Evolutionary conservation across 2,113 vertebrate species (phyloP), one percentile per base, ranked within the genome.

Genomic region (Chloropsis cyanopogon): DNA sequence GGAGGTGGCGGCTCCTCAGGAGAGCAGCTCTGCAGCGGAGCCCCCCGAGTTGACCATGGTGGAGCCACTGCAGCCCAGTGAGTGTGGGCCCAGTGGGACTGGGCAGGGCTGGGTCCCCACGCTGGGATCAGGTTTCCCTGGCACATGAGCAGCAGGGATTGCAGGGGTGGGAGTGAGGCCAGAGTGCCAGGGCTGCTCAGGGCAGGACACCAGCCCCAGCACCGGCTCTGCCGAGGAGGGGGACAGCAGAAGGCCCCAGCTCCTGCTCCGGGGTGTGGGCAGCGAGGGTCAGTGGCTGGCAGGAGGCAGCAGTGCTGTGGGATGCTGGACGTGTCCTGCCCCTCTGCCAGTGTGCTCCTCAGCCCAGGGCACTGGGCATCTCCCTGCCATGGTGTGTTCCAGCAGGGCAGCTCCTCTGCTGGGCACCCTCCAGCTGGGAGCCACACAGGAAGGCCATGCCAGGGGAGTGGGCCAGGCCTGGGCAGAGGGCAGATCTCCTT

Each of bases 141-240:
- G 54, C 26, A 37, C 26, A 60, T 0, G 5, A 21, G n/a, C 56
- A 61, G 57, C 4, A 1, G 73, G 46, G 57, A 33, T 50, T 4
- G 3, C 22, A 33, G 22, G 29, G 57, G 3, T 26, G 57, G 22
- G 16, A 77, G 35, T 6, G 22, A 33, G 20, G 22, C 28, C 2
- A 1, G 15, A 5, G 6, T 24, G 26, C 16, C 4, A 0, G n/a
- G 10, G 10, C 46, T 50, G 22, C 44, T 61, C 10, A 24, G n/a
- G 44, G n/a, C 22, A 19, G 54, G 54, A 37, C 33, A 37, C 11
- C 33, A 47, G n/a, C 33, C 53, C 41, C 1, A 4, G 19, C 14
- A 59, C 41, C 35, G 25, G 25, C 54, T 47, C 14, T 37, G 42
- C 14, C 3, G 3, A 37, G 42, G 25, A 59, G 4, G 7, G n/a